Evolutionary conservation across 1,140 invertebrate species (phyloP).

Genomic region (Lordiphosa collinella): DNA sequence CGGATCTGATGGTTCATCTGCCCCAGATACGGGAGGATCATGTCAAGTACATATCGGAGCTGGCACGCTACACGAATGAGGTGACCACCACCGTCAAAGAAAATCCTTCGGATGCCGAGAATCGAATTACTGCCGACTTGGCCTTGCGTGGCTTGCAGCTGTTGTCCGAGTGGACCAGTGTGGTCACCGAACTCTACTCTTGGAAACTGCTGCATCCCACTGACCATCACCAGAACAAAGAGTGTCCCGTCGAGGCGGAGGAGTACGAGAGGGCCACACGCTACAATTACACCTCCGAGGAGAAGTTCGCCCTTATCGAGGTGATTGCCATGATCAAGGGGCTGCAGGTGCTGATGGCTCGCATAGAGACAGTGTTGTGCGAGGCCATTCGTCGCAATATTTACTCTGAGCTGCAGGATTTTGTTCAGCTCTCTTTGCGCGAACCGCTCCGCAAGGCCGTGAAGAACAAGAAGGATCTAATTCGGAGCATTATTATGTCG

Average conservation of each 20-base stretch:
- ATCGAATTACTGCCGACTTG: constrained; percentile 94
- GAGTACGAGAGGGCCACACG: constrained; percentile 99
- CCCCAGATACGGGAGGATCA: constrained; percentile 98
- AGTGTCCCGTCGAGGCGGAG: constrained; percentile 98
- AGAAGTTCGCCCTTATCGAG: constrained; percentile 99
- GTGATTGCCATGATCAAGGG: constrained; percentile 99
- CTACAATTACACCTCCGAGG: constrained; percentile 98
- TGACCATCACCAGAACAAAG: constrained; percentile 97
- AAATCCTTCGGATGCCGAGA: constrained; percentile 94
- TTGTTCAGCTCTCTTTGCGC: constrained; percentile 93
- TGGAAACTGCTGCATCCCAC: constrained; percentile 99
- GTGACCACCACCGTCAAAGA: constrained; percentile 96
- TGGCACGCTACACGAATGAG: constrained; percentile 97
- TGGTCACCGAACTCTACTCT: constrained; percentile 98
- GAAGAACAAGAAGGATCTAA: constrained; percentile 98
- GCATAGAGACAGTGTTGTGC: constrained; percentile 98
- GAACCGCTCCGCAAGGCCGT: constrained; percentile 98
- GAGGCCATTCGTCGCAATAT: constrained; percentile 97
- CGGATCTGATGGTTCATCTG: constrained; percentile 97
- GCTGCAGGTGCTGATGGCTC: constrained; percentile 96
- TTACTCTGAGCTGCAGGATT: constrained; percentile 98
- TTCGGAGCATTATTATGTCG: constrained; percentile 95
- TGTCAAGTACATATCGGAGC: constrained; percentile 97
- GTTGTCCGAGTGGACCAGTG: constrained; percentile 97
- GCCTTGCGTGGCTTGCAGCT: constrained; percentile 95